A percentile compares a stretch with the other conserved stretches of the same genome.
These are phyloP conservation scores for Zaprionus tsacasi DNA, from an alignment of 1,140 invertebrate genomes.

Conservation along the genomic window DNA sequence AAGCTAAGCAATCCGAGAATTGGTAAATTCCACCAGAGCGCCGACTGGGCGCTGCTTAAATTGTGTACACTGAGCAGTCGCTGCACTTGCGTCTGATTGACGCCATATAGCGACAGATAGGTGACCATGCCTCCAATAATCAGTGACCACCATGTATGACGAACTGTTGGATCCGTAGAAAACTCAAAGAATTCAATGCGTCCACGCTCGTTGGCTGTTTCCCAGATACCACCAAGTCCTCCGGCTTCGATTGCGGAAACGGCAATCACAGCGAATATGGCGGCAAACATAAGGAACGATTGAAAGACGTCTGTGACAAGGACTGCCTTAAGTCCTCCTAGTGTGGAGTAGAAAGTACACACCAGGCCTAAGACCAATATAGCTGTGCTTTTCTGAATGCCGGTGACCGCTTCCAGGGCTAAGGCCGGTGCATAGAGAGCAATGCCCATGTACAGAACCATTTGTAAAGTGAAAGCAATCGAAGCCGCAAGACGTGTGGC, in stretches of 20 bases:
- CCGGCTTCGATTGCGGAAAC: constrained; percentile 88
- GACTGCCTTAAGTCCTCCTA: constrained; percentile 96
- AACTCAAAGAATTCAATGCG: constrained; percentile 87
- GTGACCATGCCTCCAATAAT: constrained; percentile 90
- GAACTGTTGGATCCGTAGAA: constrained; percentile 88
- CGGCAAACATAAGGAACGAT: constrained; percentile 91
- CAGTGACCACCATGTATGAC: constrained; percentile 91
- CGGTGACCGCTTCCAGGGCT: constrained; percentile 94
- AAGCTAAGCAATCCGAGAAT: constrained; percentile 88
- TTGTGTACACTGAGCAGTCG: constrained; percentile 91
- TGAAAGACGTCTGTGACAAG: constrained; percentile 94
- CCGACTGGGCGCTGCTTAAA: constrained; percentile 87
- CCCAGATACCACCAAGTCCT: constrained; percentile 88
- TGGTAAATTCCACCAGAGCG: constrained; percentile 89
- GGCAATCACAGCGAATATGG: constrained; percentile 90
- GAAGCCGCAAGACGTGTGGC: constrained; percentile 89
- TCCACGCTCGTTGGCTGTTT: constrained; percentile 87
- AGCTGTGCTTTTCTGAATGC: constrained; percentile 88
- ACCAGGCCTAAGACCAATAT: constrained; percentile 92
- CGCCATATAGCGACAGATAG: constrained; percentile 91
- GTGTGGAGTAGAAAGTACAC: constrained; percentile 93
- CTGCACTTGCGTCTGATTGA: constrained; percentile 95
- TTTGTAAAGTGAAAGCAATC: constrained; percentile 91
- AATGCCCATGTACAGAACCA: constrained; percentile 96
- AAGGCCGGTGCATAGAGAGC: constrained; percentile 96